Conservation (phyloP, 2,113 vertebrate genomes). For the Sapayoa aenigma region DNA sequence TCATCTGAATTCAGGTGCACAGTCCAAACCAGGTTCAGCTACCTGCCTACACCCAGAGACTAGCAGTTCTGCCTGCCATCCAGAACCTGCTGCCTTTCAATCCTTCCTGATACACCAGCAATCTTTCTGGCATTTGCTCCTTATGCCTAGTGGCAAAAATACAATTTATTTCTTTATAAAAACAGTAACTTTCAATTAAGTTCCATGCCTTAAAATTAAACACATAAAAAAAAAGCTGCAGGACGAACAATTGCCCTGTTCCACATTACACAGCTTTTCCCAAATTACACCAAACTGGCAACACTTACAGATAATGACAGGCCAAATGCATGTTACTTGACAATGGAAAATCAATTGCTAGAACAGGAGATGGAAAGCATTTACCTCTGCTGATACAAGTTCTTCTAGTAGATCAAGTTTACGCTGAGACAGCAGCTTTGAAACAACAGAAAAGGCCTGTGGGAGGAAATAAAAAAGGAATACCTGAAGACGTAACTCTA, state of each 20-base stretch:
- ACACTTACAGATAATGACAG: not conserved
- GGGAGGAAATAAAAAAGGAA: not conserved
- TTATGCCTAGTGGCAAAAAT: not conserved
- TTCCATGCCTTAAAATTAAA: not conserved
- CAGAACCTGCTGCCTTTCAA: not conserved
- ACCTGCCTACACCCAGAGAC: not conserved
- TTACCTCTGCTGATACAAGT: constrained; percentile 90
- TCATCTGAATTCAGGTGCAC: not conserved
- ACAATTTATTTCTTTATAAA: not conserved
- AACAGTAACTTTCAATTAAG: not conserved
- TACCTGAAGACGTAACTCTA: not conserved
- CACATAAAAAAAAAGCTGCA: not conserved
- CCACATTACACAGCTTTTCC: accelerated
- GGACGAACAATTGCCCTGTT: not conserved
- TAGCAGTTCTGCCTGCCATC: not conserved
- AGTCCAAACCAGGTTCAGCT: not conserved
- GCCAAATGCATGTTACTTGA: not conserved
- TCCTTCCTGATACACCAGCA: not conserved
- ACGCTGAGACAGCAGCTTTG: constrained; percentile 83
- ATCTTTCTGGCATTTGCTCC: not conserved
- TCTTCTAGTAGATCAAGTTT: constrained; percentile 88
- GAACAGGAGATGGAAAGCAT: not conserved
- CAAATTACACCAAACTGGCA: not conserved
- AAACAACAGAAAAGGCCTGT: constrained; percentile 92
- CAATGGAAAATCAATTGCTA: not conserved